Evolutionary conservation across 2,113 vertebrate genomes (phyloP).

Genomic region (Oreochromis aureus): DNA sequence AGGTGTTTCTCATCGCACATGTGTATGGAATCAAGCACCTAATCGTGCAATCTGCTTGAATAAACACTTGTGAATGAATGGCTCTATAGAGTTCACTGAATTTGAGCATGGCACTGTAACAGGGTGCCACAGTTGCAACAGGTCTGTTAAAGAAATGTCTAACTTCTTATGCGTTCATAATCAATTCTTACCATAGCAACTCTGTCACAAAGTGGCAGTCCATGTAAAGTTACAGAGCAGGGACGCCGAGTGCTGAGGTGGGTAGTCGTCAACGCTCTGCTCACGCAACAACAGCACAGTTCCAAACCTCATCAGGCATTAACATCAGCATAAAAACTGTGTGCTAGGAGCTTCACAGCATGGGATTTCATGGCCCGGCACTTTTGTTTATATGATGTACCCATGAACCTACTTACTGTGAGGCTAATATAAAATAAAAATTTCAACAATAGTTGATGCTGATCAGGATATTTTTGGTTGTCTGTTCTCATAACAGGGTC

Average conservation of each 20-base stretch:
- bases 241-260: fast-evolving
- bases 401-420: neutral
- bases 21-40: neutral
- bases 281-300: neutral
- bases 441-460: neutral
- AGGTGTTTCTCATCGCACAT: neutral
- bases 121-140: neutral
- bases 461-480: neutral
- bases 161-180: neutral
- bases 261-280: neutral
- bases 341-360: neutral
- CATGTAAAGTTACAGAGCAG: neutral
- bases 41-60: neutral
- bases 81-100: neutral
- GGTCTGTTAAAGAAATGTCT: neutral
- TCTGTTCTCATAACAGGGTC: neutral
- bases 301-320: neutral
- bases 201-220: neutral
- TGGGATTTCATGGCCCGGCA: neutral
- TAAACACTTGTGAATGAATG: neutral
- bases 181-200: neutral
- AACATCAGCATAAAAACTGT: neutral
- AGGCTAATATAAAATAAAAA: neutral
- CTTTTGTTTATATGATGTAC: neutral
- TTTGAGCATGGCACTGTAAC: neutral